Percentiles rank a stretch among this genome's conserved stretches.
phyloP scores from a whole-genome alignment of 2,797 vertebrate genomes.

The Sebastes nivosus region DNA sequence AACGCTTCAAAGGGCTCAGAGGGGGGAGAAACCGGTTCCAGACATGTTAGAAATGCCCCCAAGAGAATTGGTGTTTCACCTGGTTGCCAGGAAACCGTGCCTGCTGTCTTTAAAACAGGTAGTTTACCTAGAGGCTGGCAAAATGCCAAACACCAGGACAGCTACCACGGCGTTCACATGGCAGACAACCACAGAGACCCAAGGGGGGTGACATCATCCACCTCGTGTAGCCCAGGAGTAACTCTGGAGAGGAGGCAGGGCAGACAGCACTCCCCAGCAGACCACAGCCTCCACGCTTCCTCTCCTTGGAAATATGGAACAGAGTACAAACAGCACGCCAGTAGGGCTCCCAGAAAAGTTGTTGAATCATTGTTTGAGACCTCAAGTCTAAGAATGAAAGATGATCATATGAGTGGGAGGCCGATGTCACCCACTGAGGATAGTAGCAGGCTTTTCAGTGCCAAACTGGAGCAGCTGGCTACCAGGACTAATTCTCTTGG shows the following conservation, averaged over 20 bases:
- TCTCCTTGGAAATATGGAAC: conserved; percentile 86
- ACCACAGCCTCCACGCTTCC: conserved; percentile 80
- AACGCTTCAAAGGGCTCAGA: conserved; percentile 76
- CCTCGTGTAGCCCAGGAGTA: conserved; percentile 76
- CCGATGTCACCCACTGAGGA: conserved; percentile 81
- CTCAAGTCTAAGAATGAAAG: conserved; percentile 73
- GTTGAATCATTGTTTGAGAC: conserved; percentile 76
- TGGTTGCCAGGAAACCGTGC: conserved; percentile 70
- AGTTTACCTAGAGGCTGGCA: conserved; percentile 84
- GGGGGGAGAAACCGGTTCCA: conserved; percentile 75
- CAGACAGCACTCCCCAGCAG: conserved; percentile 80
- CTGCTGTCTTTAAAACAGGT: conserved; percentile 71
- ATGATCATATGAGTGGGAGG: conserved; percentile 76
- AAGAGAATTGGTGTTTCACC: conserved; percentile 43
- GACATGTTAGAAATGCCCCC: conserved; percentile 64
- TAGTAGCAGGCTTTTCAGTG: conserved; percentile 90
- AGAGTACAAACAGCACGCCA: conserved; percentile 84
- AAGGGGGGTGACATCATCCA: conserved; percentile 69
- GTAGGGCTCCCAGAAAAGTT: conserved; percentile 63
- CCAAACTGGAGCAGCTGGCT: conserved; percentile 91
- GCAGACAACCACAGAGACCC: conserved; percentile 56
- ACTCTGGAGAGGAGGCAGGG: conserved; percentile 87
- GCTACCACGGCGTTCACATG: conserved; percentile 51
- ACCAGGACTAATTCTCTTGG: conserved; percentile 88
- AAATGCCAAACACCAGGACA: conserved; percentile 76